Percentiles rank a stretch among this genome's conserved stretches.
Evolutionary conservation across 2,113 vertebrate genomes (phyloP).

Genomic region (Genyomyrus donnyi): DNA sequence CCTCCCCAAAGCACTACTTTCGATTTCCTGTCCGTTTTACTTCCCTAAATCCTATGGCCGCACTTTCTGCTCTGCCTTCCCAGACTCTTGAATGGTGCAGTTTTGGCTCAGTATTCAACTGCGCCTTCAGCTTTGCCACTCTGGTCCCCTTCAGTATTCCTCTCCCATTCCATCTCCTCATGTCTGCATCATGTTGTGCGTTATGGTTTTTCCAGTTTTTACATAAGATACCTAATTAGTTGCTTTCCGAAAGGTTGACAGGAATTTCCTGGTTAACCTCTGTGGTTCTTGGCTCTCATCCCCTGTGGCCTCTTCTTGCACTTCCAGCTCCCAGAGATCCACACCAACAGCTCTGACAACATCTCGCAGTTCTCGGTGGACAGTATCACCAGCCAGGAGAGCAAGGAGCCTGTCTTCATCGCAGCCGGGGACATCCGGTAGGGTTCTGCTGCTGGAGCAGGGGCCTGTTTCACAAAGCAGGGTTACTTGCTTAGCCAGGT

Average conservation of each 20-base stretch:
- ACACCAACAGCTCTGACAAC: slow-evolving; percentile 94
- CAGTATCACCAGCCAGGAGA: slow-evolving; percentile 95
- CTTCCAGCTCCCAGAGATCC: slow-evolving; percentile 76
- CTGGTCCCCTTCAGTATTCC: neutral
- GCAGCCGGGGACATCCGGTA: slow-evolving; percentile 91
- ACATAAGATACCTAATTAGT: too few relatives aligned
- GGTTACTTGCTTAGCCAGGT: too few relatives aligned
- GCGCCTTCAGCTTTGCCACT: neutral
- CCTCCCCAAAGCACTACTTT: neutral
- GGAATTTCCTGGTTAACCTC: neutral
- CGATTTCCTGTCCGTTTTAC: neutral
- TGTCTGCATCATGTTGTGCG: neutral
- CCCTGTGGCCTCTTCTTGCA: neutral
- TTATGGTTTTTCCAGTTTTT: neutral
- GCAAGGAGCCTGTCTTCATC: slow-evolving; percentile 88
- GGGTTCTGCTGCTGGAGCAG: neutral
- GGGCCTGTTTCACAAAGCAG: too few relatives aligned
- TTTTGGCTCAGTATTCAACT: neutral
- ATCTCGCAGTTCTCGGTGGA: slow-evolving; percentile 97
- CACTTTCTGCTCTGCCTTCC: neutral
- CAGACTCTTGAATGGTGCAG: neutral
- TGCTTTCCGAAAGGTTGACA: neutral
- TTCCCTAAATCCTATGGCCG: neutral
- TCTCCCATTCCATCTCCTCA: neutral
- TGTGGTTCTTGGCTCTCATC: neutral